Percentiles rank a stretch among this genome's conserved stretches.
These are phyloP conservation scores for Psittacula derbiana DNA, from an alignment of 2,797 vertebrate genomes.

Conservation along the genomic window DNA sequence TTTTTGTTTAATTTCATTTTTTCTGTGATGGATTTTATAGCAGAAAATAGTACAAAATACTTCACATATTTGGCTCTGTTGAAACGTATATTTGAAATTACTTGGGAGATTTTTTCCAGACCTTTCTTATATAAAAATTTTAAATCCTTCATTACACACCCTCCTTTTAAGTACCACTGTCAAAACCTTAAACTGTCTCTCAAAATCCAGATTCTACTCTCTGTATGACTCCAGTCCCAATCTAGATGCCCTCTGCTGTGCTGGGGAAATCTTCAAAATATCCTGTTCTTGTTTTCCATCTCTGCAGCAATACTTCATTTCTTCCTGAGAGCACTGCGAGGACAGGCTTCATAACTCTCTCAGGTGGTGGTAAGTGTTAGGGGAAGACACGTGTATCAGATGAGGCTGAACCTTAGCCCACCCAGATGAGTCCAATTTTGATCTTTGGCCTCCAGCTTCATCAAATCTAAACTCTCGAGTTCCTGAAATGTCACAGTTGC, in stretches of 20 bases:
- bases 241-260: not conserved
- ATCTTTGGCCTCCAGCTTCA: slow-evolving; percentile 15
- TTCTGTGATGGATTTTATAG: not conserved
- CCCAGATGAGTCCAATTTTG: not conserved
- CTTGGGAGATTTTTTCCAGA: not conserved
- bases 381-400: not conserved
- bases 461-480: not conserved
- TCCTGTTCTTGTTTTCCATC: not conserved
- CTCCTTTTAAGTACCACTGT: not conserved
- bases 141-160: not conserved
- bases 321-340: not conserved
- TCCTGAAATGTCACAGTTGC: slow-evolving; percentile 31
- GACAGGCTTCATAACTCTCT: not conserved
- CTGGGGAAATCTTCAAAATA: not conserved
- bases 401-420: not conserved
- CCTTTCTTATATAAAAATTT: not conserved
- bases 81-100: not conserved
- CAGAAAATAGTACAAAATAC: not conserved
- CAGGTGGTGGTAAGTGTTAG: not conserved
- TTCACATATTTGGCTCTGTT: not conserved
- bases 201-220: not conserved
- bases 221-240: not conserved
- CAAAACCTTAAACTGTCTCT: not conserved
- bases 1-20: not conserved
- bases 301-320: not conserved